Percentiles rank a stretch among this genome's conserved stretches.
phyloP scores from a whole-genome alignment of 2,888 invertebrate species.

The Drosophila imparisetae region DNA sequence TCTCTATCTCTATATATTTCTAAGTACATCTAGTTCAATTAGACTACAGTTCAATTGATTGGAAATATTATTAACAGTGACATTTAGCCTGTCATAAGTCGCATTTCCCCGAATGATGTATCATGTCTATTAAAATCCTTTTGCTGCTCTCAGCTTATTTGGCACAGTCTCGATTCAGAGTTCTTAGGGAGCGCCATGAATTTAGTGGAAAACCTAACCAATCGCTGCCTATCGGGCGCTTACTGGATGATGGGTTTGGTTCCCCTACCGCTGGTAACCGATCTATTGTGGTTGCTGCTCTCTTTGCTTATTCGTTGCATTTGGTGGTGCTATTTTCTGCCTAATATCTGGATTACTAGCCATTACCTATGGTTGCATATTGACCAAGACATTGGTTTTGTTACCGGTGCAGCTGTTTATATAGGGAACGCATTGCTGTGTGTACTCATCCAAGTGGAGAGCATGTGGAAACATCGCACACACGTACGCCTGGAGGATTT shows the following conservation, averaged over 20 bases:
- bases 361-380: neutral
- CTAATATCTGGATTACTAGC: slow-evolving; percentile 9
- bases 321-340: slow-evolving; percentile 45
- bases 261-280: slow-evolving; percentile 46
- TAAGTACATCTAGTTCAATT: neutral
- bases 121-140: slow-evolving; percentile 1
- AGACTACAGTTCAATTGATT: neutral
- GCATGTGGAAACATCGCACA: slow-evolving; percentile 36
- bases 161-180: slow-evolving; percentile 20
- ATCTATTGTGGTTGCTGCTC: slow-evolving; percentile 10
- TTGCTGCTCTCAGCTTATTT: neutral
- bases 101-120: slow-evolving; percentile 28
- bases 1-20: neutral
- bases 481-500: slow-evolving; percentile 32
- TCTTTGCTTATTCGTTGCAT: slow-evolving; percentile 31
- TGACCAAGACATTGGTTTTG: slow-evolving; percentile 25
- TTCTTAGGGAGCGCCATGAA: slow-evolving; percentile 41
- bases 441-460: slow-evolving; percentile 56
- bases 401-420: slow-evolving; percentile 42
- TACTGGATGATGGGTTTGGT: slow-evolving; percentile 46
- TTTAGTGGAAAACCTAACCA: slow-evolving; percentile 43
- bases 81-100: slow-evolving; percentile 35
- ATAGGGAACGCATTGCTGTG: slow-evolving; percentile 40
- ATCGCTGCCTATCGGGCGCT: slow-evolving; percentile 20
- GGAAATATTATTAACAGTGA: slow-evolving; percentile 3